Evolutionary conservation across 2,888 invertebrate genomes (phyloP), one percentile per base, ranked within the genome.

Genomic region (Exocentrus adspersus): DNA sequence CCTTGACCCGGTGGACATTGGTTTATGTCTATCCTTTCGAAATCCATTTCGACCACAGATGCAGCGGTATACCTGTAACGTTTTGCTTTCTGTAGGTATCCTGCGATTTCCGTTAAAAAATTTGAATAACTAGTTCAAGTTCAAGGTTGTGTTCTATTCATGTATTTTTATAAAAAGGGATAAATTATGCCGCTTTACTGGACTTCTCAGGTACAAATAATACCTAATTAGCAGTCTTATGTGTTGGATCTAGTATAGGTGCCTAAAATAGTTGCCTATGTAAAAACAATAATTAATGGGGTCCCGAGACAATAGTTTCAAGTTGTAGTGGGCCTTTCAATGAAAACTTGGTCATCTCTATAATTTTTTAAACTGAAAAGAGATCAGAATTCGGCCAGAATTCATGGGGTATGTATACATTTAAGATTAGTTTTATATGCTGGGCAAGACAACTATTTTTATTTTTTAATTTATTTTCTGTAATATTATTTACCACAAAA

Each of bases 1-100:
- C 97, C 98, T 74, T 90, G 86, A 60, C 96, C 93, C 66, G 85
- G 85, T 0, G 97, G 97, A 86, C 98, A 98, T 78, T 97, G 98
- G 85, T 98, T 98, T 82, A 98, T 95, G 79, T 98, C 98, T 81
- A 98, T 92, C 77, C 97, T 87, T 72, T 98, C 96, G 82, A 94
- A 96, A 80, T 98, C 98, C 89, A 97, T 92, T 87, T 98, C 97
- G 82, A 97, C 87, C 0, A 97, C 96, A 0, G 95, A 89, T 14
- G 92, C 92, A 37, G 95, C 98, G 1, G 97, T 95, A 79, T 95
- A 96, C 72, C 95, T 93, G 71, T 20, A 80, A 68, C 50, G n/a
- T 37, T 30, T n/a, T n/a, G 7, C 3, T 30, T 30, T 37, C 10
- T 37, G n/a, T 32, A 12, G 5, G 12, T 37, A 37, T 37, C 2